Percentiles rank a stretch among this genome's conserved stretches.
These are phyloP conservation scores for Thinocorus orbignyianus DNA, from an alignment of 2,113 vertebrate species.

Conservation along the genomic window DNA sequence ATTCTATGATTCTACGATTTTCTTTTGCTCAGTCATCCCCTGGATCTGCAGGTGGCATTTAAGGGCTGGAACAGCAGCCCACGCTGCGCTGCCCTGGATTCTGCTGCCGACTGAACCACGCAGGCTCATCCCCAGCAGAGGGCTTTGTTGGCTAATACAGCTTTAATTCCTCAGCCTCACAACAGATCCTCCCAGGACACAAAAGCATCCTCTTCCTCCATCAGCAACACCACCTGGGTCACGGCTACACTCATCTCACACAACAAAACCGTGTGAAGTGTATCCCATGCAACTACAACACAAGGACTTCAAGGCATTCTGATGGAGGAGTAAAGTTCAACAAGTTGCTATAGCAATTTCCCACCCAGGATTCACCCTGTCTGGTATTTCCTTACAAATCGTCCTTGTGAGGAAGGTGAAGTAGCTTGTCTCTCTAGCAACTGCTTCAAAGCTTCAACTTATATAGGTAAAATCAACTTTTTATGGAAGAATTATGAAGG, in stretches of 20 bases:
- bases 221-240: not conserved
- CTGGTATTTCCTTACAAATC: not conserved
- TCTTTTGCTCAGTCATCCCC: not conserved
- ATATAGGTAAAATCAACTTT: not conserved
- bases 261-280: not conserved
- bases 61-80: not conserved
- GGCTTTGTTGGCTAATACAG: not conserved
- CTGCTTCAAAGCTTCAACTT: not conserved
- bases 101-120: not conserved
- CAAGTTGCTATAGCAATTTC: not conserved
- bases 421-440: not conserved
- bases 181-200: not conserved
- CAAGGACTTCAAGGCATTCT: not conserved
- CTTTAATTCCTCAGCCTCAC: not conserved
- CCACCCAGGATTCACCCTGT: not conserved
- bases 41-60: not conserved
- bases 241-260: not conserved
- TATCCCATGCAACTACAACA: fast-evolving
- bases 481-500: not conserved
- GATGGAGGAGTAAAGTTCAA: not conserved
- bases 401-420: not conserved
- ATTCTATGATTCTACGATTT: too few relatives aligned
- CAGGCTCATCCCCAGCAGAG: not conserved
- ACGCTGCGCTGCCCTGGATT: not conserved
- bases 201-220: not conserved